Evolutionary conservation across 2,113 vertebrate genomes (phyloP).

Genomic region (Scopus umbretta): DNA sequence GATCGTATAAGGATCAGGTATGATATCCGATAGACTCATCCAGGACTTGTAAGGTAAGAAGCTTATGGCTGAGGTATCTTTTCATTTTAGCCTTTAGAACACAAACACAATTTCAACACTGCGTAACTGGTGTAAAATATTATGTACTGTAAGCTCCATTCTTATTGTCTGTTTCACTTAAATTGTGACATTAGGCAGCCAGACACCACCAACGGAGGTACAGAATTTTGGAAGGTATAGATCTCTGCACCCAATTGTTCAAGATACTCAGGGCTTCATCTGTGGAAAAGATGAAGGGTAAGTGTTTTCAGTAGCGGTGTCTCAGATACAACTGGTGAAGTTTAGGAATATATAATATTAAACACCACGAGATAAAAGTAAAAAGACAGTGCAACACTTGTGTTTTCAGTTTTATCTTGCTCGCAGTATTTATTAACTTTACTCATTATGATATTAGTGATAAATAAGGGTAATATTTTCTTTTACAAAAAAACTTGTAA

Average conservation of each 20-base stretch:
- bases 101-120: background rate
- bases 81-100: constrained; percentile 19
- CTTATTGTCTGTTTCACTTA: background rate
- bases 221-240: background rate
- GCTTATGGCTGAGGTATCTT: constrained; percentile 27
- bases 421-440: constrained; percentile 68
- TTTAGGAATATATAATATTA: constrained; percentile 30
- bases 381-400: constrained; percentile 42
- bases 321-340: background rate
- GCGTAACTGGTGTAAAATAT: constrained; percentile 6
- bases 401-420: constrained; percentile 35
- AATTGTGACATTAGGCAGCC: background rate
- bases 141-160: constrained; percentile 17
- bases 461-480: constrained; percentile 68
- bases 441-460: constrained; percentile 49
- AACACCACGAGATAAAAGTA: background rate
- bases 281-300: background rate
- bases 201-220: background rate
- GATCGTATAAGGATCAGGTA: background rate
- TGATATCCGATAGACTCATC: background rate
- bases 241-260: background rate
- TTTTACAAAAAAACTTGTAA: constrained; percentile 72
- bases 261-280: background rate
- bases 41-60: background rate
- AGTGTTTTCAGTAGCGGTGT: background rate